Evolutionary conservation across 2,113 vertebrate species (phyloP), one percentile per base, ranked within the genome.

Genomic region (Carassius auratus): DNA sequence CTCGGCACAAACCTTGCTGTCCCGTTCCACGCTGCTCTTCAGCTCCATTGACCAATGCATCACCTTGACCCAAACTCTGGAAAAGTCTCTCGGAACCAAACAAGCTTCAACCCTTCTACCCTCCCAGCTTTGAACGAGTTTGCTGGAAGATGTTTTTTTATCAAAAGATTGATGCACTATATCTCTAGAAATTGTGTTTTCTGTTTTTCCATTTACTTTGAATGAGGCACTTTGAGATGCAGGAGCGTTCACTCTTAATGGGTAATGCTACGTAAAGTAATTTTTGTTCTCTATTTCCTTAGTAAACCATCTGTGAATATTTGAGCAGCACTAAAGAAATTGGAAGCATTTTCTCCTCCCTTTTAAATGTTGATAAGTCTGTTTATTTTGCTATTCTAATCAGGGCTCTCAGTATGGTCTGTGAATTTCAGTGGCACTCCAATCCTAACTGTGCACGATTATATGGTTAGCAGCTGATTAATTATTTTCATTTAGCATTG

Each of bases 31-130:
- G 62, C 88, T 90, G 93, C 90, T 90, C 93, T 92, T 91, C 90
- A 92, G 92, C 90, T 92, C 82, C 77, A 81, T 79, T 81, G 87
- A 86, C 89, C 90, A 90, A 86, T 89, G 85, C 90, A 91, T 92
- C 92, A 93, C 92, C 91, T 92, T 91, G 88, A 92, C 91, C 91
- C 90, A 92, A 93, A 93, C 90, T 74, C 78, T 59, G 38, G 89
- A 91, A 26, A 68, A 91, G 3, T 38, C 91, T 93, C 92, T 88
- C 14, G 8, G 89, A 90, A 90, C 76, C n/a, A 42, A 7, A 45
- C 15, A 42, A 64, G n/a, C 48, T 55, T 10, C 50, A 61, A 26
- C 55, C 80, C 66, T 79, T 83, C 75, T n/a, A 74, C 36, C 15
- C 23, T 55, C 64, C 55, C 21, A n/a, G 5, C 6, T 86, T 55